Conservation (phyloP, 2,113 vertebrate genomes). For the Triplophysa dalaica region DNA sequence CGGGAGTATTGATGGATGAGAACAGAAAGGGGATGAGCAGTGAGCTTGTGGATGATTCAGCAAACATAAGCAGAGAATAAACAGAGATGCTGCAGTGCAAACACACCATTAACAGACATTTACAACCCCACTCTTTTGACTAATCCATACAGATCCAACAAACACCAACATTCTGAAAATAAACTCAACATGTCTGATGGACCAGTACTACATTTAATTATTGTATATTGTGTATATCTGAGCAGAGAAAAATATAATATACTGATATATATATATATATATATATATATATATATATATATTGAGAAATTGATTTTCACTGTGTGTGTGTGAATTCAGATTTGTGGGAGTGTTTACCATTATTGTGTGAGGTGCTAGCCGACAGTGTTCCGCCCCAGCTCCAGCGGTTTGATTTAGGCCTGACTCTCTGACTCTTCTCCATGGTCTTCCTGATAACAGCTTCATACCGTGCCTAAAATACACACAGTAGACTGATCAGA, state of each 20-base stretch:
- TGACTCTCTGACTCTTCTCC: constrained; percentile 82
- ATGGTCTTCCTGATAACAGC: constrained; percentile 82
- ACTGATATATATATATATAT: too few species aligned
- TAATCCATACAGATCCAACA: constrained; percentile 48
- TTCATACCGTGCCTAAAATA: constrained; percentile 80
- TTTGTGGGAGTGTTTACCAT: constrained; percentile 68
- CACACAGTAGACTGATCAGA: background rate
- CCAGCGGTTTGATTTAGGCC: constrained; percentile 79
- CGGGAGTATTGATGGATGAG: constrained; percentile 63
- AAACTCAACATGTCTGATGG: background rate
- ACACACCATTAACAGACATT: constrained; percentile 29
- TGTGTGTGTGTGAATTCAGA: too few species aligned
- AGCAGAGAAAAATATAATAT: background rate
- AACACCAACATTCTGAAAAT: constrained; percentile 23
- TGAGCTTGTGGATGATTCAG: constrained; percentile 64
- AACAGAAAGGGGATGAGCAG: constrained; percentile 59
- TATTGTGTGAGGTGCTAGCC: constrained; percentile 64
- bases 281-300: too few species aligned
- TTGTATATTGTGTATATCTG: background rate
- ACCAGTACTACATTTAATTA: too few species aligned
- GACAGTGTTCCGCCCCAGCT: constrained; percentile 82
- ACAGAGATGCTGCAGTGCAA: constrained; percentile 59
- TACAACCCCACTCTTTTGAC: constrained; percentile 52
- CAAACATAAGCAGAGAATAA: constrained; percentile 53
- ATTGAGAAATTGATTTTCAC: too few species aligned